phyloP scores from a whole-genome alignment of 2,888 invertebrate genomes.

The Griposia aprilina region DNA sequence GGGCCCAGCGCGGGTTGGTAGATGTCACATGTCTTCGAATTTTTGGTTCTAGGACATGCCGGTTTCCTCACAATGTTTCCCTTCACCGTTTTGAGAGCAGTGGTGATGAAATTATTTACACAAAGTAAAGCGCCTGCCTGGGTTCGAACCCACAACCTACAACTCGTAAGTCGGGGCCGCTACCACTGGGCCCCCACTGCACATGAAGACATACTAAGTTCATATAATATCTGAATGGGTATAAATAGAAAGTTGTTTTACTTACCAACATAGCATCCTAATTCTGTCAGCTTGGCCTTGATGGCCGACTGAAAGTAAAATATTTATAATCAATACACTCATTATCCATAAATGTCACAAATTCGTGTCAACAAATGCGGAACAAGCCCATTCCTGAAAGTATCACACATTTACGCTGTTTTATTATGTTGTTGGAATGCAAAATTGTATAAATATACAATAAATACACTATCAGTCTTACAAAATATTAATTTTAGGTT shows the following conservation, averaged over 20 bases:
- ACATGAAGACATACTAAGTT: background rate
- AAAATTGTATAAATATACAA: background rate
- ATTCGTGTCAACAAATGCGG: constrained; percentile 43
- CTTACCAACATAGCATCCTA: constrained; percentile 98
- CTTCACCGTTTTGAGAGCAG: too few species aligned
- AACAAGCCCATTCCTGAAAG: constrained; percentile 4
- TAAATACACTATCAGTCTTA: background rate
- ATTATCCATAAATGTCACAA: constrained; percentile 24
- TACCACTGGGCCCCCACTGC: too few species aligned
- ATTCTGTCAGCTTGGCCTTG: constrained; percentile 97
- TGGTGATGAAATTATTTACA: too few species aligned
- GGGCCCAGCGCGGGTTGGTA: too few species aligned
- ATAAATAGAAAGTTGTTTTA: constrained; percentile 59
- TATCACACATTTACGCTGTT: background rate
- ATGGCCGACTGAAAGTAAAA: constrained; percentile 95
- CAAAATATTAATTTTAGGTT: constrained; percentile 6
- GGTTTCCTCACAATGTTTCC: too few species aligned
- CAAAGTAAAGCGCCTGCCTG: too few species aligned
- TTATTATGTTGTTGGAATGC: background rate
- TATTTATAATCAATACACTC: constrained; percentile 47
- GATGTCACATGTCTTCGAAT: too few species aligned
- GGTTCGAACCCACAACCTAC: too few species aligned
- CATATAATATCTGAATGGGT: background rate
- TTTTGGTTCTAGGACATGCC: too few species aligned
- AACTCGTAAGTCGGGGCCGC: too few species aligned